phyloP scores from a whole-genome alignment of 2,113 vertebrate species.

The Tylochromis polylepis region DNA sequence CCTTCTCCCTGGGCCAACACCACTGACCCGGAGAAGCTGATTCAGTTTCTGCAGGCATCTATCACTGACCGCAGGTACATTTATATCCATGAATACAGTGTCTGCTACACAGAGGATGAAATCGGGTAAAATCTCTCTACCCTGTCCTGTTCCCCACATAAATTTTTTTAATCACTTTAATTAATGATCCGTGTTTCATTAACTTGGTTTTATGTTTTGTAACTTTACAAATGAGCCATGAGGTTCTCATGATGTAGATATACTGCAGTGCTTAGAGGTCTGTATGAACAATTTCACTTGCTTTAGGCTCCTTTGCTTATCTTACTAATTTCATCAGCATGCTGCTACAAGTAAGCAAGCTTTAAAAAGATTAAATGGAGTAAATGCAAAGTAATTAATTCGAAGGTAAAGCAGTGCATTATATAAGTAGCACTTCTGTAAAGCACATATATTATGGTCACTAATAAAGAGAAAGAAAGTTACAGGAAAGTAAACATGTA shows the following conservation, averaged over 20 bases:
- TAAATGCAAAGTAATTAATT: not conserved
- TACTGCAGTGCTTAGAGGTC: not conserved
- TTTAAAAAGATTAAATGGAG: not conserved
- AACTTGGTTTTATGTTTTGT: not conserved
- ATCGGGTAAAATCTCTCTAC: not conserved
- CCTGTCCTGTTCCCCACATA: not conserved
- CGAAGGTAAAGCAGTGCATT: not conserved
- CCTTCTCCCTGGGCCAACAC: constrained; percentile 96
- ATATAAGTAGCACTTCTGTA: not conserved
- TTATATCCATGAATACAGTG: not conserved
- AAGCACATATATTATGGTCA: not conserved
- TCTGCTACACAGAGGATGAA: not conserved
- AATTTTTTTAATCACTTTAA: not conserved
- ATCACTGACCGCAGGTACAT: constrained; percentile 83
- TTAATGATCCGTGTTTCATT: not conserved
- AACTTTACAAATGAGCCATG: not conserved
- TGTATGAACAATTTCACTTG: not conserved
- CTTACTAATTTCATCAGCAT: not conserved
- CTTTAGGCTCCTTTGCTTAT: not conserved
- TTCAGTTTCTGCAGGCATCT: constrained; percentile 93
- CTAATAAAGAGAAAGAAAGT: not conserved
- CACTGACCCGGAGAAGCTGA: constrained; percentile 93
- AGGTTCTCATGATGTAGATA: not conserved
- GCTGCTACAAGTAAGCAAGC: not conserved
- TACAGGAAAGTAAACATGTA: not conserved